Percentiles rank a stretch among this genome's conserved stretches.
phyloP scores from a whole-genome alignment of 2,888 invertebrate genomes.

The Cyclophora punctaria region DNA sequence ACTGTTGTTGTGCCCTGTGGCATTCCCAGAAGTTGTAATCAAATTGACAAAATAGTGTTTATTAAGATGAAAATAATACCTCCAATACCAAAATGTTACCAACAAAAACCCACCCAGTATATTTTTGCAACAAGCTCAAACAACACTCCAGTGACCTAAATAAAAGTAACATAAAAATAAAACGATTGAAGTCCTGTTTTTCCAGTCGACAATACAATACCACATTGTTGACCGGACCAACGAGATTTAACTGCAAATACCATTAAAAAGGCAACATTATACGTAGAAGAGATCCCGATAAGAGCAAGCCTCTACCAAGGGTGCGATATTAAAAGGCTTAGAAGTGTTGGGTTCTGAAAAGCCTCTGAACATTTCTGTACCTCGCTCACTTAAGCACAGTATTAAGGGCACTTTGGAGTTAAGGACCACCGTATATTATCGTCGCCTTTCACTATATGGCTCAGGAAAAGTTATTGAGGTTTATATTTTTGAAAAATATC shows the following conservation, averaged over 20 bases:
- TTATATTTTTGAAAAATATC: constrained; percentile 1
- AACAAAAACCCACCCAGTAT: too few relatives aligned
- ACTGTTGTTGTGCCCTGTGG: too few relatives aligned
- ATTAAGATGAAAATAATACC: too few relatives aligned
- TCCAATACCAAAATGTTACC: too few relatives aligned
- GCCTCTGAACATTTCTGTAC: constrained; percentile 66
- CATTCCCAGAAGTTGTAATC: too few relatives aligned
- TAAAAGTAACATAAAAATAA: too few relatives aligned
- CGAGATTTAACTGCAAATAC: constrained; percentile 34
- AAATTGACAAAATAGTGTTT: too few relatives aligned
- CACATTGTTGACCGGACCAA: neutral
- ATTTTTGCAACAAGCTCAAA: neutral
- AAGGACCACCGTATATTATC: constrained; percentile 63
- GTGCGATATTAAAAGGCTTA: constrained; percentile 72
- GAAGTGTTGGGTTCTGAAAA: constrained; percentile 69
- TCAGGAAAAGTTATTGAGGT: constrained; percentile 25
- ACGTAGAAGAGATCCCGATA: constrained; percentile 40
- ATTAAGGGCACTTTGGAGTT: constrained; percentile 69
- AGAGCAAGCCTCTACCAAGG: constrained; percentile 44
- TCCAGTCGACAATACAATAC: neutral
- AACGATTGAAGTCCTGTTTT: neutral
- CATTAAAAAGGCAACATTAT: constrained; percentile 56
- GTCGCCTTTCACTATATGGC: constrained; percentile 43
- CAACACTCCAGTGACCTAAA: too few relatives aligned
- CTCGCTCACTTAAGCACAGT: constrained; percentile 70